A percentile compares a stretch with the other conserved stretches of the same genome.
Evolutionary conservation across 2,113 vertebrate species (phyloP).

Genomic region (western clawed frog (Xenopus tropicalis)): DNA sequence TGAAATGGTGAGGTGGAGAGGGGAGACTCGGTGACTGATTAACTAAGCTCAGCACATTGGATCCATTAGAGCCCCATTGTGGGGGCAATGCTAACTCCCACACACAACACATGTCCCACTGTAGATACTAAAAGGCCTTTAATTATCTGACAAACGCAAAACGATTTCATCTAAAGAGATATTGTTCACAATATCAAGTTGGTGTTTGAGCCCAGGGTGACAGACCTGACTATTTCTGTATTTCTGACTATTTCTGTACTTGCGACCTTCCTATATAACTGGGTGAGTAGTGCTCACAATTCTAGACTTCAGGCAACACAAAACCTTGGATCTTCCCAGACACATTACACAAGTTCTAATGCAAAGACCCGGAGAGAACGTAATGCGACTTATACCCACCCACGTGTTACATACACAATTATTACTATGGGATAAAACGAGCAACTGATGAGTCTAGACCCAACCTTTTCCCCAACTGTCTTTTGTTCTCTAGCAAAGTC

Average conservation of each 20-base stretch:
- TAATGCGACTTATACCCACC: not conserved
- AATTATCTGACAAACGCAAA: conserved; percentile 80
- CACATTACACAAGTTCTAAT: not conserved
- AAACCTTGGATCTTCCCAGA: no score
- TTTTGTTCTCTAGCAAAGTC: not conserved
- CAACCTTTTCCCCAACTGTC: no score
- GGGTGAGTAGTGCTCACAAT: conserved; percentile 62
- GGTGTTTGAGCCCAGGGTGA: conserved; percentile 54
- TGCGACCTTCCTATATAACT: conserved; percentile 66
- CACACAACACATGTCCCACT: conserved; percentile 61
- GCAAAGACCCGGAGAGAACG: not conserved
- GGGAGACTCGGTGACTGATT: conserved; percentile 54
- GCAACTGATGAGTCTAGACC: no score
- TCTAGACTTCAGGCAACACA: not conserved
- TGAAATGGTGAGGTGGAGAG: conserved; percentile 49
- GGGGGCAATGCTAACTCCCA: conserved; percentile 70
- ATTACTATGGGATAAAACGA: not conserved
- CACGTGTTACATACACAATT: not conserved
- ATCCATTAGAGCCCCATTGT: conserved; percentile 60
- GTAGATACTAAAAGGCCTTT: conserved; percentile 66
- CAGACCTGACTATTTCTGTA: conserved; percentile 63
- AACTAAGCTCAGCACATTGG: conserved; percentile 54
- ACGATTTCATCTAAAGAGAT: conserved; percentile 61
- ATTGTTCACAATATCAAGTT: conserved; percentile 64
- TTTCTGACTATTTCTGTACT: conserved; percentile 60